Base-by-base conservation (phyloP, 1,140 invertebrate species). In the Drosophila triauraria region DNA sequence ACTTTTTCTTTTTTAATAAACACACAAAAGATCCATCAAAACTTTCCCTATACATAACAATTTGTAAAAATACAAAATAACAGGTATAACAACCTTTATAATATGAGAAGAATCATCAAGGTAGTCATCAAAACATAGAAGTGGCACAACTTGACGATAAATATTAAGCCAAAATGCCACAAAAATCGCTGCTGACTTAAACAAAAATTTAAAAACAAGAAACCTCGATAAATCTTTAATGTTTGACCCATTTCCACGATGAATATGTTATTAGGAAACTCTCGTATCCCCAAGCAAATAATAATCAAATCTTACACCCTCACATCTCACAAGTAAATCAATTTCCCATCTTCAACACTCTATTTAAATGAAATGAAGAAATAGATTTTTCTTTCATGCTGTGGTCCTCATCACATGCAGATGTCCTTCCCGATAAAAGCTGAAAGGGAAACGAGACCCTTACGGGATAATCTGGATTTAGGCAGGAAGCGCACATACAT, bases 341-440 rank as follows among this genome's bases (percentile, higher is more conserved):
- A 71, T 71, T 71, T 43, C 38, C 35, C 12, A 59, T 57, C 46
- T 38, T 38, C 5, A 17, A 17, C 43, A 46, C 63, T 67, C 30
- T 27, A 47, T 68, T 50, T n/a, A 27, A 71, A 50, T 20, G 17
- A 71, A 59, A 59, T 58, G 23, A 71, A 71, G 38, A 43, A 59
- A 59, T 59, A 51, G 47, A 50, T 44, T 67, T 35, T 58, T 38
- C 27, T 51, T 51, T 72, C 44, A 35, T 25, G 61, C 30, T 30
- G 38, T 0, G 17, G 9, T 32, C 38, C 61, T 8, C 50, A 35
- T 17, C 27, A 25, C n/a, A 67, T 35, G 25, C 35, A 50, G 46
- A 72, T 72, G 69, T 72, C 69, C 69, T 72, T 72, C 13, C 20
- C 35, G 69, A 72, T 72, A 72, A 48, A 47, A 42, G 42, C 1